Base-by-base conservation (phyloP, 2,113 vertebrate genomes). In the Callospermophilus lateralis region DNA sequence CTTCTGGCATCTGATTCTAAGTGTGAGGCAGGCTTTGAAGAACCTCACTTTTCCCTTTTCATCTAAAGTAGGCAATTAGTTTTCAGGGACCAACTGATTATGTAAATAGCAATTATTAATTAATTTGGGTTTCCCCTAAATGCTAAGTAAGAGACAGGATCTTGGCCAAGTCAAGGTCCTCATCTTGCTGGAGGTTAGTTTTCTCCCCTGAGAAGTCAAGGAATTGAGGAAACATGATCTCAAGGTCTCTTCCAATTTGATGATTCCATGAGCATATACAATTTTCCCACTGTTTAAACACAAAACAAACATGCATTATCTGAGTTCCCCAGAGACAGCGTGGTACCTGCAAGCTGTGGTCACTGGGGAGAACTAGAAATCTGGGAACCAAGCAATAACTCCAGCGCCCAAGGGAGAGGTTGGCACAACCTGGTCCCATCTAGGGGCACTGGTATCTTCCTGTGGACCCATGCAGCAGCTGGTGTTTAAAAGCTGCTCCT, bases 11-110 rank as follows among this genome's bases (percentile, higher is more conserved):
- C 45, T 79, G 67, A 81, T 55, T 78, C 17, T 61, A 97, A 48
- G 77, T 88, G n/a, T 85, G 51, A 77, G 70, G 73, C 42, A 42
- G 22, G 16, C 67, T 65, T 65, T 93, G 58, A 61, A 96, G 65
- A 37, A 34, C 3, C 8, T 34, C 0, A 58, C 22, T 83, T 95
- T 72, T 48, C 19, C n/a, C 42, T 77, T 81, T 92, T 87, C 13
- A 79, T 39, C 42, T 58, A 65, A 80, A 92, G 48, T 19, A 61
- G 65, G 30, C 17, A 72, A 53, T 55, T 74, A 3, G 13, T 89
- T 96, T 95, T 90, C 88, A 96, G 84, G 67, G 51, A 37, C 30
- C 76, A 84, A 79, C 12, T n/a, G 86, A 17, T n/a, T 55, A 15
- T 89, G 26, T 53, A 53, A 79, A 70, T 7, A 76, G 19, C 51